Base-by-base conservation (phyloP, 2,888 invertebrate genomes). In the Hyposoter dolosus region DNA sequence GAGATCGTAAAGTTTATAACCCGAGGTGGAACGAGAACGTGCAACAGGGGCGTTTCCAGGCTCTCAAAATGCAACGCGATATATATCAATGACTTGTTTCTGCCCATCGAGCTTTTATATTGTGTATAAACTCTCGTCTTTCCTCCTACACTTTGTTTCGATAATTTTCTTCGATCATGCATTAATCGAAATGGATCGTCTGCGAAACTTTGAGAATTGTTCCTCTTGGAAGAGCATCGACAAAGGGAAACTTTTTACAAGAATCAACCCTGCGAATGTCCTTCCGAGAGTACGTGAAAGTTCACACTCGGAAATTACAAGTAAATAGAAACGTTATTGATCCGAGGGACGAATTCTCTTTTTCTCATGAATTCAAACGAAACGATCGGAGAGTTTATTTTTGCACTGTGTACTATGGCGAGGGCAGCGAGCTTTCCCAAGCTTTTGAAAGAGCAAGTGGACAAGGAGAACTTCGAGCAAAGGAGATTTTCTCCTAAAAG, bases 1-100 rank as follows among this genome's bases (percentile, higher is more conserved):
- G 76, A 40, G 86, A 87, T 87, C 90, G 88, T 90, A 90, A 90
- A 90, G 82, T 90, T 87, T 86, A 82, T 82, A 76, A 84, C 75
- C 80, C 32, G 19, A 40, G 69, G 74, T 28, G 47, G 56, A 86
- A 79, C 45, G 45, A 65, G 85, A 76, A 66, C 68, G 75, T 76
- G 86, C 87, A 87, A 83, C 85, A 85, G 83, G 85, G 82, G 40
- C 68, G 82, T 56, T 45, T 68, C 15, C 32, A 35, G 47, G 40
- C 35, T 74, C n/a, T 15, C 40, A 45, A 40, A 47, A 45, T 35
- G 53, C 17, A 56, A 40, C 45, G 50, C 40, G 40, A 7, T 7
- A 71, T 23, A 23, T 50, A 71, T 72, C 66, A 83, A 83, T 82
- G 76, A 83, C 71, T 86, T 68, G 43, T 66, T 63, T 65, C 43